Evolutionary conservation across 2,797 vertebrate genomes (phyloP).

Genomic region (Rhabdophis nuchalis): DNA sequence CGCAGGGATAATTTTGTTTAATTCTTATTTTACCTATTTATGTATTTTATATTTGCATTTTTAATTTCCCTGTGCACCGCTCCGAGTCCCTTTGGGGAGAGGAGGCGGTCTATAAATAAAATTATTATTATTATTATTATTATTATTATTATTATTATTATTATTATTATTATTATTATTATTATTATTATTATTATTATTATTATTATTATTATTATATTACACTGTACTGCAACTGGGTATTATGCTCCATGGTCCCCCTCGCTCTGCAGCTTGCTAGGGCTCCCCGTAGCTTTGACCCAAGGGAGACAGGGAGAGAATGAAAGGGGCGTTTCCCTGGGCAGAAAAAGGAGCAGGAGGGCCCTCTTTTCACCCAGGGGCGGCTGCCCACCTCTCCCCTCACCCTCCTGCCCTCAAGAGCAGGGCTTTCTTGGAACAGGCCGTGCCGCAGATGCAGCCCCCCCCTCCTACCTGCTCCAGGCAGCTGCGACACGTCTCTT

Average conservation of each 20-base stretch:
- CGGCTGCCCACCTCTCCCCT: background rate
- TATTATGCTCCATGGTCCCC: background rate
- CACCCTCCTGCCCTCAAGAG: background rate
- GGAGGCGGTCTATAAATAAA: no score
- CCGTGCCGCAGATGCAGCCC: rapidly evolving
- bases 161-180: no score
- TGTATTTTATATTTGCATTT: no score
- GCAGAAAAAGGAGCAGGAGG: background rate
- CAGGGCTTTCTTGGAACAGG: background rate
- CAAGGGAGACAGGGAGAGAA: background rate
- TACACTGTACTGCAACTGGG: background rate
- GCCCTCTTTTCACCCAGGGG: no score
- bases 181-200: no score
- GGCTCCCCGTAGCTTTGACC: background rate
- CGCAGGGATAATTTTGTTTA: no score
- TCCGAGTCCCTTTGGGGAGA: no score
- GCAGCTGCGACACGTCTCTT: constrained; percentile 86
- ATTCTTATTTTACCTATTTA: no score
- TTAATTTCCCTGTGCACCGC: no score
- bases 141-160: no score
- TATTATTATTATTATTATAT: no score
- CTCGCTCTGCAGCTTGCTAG: background rate
- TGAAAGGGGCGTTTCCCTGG: background rate
- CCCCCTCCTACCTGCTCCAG: constrained; percentile 81
- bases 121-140: no score